phyloP scores from a whole-genome alignment of 2,113 vertebrate species.

The Clarias magur region DNA sequence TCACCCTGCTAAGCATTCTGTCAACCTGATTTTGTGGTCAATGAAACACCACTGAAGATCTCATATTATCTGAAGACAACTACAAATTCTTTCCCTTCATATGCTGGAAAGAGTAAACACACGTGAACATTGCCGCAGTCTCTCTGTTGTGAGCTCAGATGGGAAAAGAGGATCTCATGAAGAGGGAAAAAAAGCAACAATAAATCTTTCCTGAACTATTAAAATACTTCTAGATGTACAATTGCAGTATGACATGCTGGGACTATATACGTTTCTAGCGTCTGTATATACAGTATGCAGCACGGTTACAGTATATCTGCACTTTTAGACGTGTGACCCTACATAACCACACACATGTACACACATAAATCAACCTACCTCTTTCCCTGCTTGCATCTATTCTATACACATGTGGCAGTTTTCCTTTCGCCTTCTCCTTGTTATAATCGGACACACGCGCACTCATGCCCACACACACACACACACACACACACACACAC shows the following conservation, averaged over 20 bases:
- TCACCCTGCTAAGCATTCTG: neutral
- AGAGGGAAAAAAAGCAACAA: neutral
- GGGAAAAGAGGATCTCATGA: neutral
- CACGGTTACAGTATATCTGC: neutral
- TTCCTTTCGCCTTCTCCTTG: constrained; percentile 3
- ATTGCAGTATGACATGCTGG: neutral
- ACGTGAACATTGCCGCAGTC: neutral
- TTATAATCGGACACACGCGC: neutral
- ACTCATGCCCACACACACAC: constrained; percentile 19
- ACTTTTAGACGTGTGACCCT: neutral
- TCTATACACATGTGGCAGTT: neutral
- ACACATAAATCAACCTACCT: constrained; percentile 39
- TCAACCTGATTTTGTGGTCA: neutral
- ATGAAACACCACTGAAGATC: neutral
- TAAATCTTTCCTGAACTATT: neutral
- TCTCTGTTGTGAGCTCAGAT: neutral
- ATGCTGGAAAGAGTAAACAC: neutral
- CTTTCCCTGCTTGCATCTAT: constrained; percentile 5
- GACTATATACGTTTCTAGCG: neutral
- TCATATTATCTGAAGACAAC: neutral
- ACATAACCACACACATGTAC: constrained; percentile 17
- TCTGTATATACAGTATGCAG: neutral
- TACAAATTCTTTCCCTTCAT: neutral
- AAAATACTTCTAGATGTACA: neutral
- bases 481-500: constrained; percentile 18